Evolutionary conservation across 1,140 invertebrate species (phyloP).

Genomic region (Phthorimaea operculella): DNA sequence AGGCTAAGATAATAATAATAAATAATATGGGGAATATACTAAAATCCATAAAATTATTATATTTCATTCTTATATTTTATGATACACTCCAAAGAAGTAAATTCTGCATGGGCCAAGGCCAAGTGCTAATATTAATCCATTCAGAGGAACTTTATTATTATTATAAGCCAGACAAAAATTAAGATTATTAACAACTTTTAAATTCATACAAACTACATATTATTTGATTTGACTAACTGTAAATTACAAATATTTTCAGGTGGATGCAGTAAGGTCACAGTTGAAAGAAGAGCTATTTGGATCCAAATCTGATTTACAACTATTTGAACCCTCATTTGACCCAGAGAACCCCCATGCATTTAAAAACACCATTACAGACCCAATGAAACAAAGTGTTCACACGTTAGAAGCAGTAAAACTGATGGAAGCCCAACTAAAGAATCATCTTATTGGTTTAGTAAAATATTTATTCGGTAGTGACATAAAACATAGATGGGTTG

Average conservation of each 20-base stretch:
- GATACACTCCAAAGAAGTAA: too few relatives aligned
- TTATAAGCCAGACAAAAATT: too few relatives aligned
- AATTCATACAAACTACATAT: too few relatives aligned
- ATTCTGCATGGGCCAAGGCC: too few relatives aligned
- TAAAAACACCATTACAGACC: slow-evolving; percentile 69
- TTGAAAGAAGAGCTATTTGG: slow-evolving; percentile 78
- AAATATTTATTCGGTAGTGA: slow-evolving; percentile 86
- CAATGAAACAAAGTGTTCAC: slow-evolving; percentile 87
- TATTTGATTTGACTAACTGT: too few relatives aligned
- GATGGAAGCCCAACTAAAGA: slow-evolving; percentile 90
- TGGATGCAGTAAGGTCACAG: slow-evolving; percentile 87
- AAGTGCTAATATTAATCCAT: too few relatives aligned
- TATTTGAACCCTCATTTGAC: slow-evolving; percentile 73
- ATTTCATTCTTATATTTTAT: too few relatives aligned
- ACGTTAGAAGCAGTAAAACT: slow-evolving; percentile 88
- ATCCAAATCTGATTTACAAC: slow-evolving; percentile 67
- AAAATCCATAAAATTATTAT: too few relatives aligned
- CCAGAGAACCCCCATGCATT: slow-evolving; percentile 34
- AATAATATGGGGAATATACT: too few relatives aligned
- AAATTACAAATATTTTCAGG: slow-evolving; percentile 51
- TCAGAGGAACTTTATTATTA: too few relatives aligned
- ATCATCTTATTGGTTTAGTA: slow-evolving; percentile 79
- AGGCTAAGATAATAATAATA: too few relatives aligned
- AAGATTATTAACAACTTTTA: too few relatives aligned
- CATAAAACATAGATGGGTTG: slow-evolving; percentile 75